Conservation (phyloP, 1,140 invertebrate genomes). For the Lordiphosa mommai region DNA sequence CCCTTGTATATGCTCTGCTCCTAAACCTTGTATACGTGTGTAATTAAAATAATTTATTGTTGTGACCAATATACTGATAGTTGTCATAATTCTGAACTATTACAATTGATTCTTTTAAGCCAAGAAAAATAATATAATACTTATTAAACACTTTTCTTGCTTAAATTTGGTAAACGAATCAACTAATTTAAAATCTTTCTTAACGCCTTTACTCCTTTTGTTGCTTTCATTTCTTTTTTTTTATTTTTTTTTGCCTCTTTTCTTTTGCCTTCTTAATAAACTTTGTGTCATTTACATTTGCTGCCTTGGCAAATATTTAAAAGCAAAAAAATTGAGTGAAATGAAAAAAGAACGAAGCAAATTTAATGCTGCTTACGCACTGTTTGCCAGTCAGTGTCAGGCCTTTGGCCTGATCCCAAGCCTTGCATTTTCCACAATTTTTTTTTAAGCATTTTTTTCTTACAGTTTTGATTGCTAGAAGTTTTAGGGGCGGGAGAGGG, state of each 20-base stretch:
- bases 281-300: conserved; percentile 25
- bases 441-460: background rate
- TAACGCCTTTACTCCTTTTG: background rate
- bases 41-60: too few relatives aligned
- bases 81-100: too few relatives aligned
- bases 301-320: conserved; percentile 20
- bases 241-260: background rate
- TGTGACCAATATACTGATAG: too few relatives aligned
- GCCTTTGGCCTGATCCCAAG: conserved; percentile 2
- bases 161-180: background rate
- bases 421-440: conserved; percentile 2
- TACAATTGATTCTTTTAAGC: too few relatives aligned
- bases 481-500: background rate
- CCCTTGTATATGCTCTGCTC: too few relatives aligned
- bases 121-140: too few relatives aligned
- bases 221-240: background rate
- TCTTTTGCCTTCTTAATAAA: conserved; percentile 11
- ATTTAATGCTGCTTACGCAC: conserved; percentile 68
- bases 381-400: conserved; percentile 34
- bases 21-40: too few relatives aligned
- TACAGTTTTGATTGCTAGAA: too few relatives aligned
- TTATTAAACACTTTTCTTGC: too few relatives aligned
- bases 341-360: conserved; percentile 16
- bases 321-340: background rate
- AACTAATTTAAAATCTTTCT: background rate